Evolutionary conservation across 1,140 invertebrate genomes (phyloP).

Genomic region (Aricia agestis): DNA sequence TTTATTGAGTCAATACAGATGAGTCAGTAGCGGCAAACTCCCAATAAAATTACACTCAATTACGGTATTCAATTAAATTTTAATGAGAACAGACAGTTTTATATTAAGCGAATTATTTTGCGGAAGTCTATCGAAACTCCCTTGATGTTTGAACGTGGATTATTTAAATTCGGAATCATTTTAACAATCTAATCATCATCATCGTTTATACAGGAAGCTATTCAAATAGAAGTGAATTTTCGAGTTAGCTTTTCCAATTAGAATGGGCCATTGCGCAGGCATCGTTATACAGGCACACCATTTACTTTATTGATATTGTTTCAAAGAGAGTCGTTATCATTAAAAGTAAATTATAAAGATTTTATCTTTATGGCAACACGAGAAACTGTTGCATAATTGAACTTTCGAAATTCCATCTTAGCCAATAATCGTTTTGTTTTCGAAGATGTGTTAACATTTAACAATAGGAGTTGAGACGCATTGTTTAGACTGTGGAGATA

Average conservation of each 20-base stretch:
- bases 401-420: neutral
- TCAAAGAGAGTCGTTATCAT: neutral
- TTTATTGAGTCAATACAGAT: neutral
- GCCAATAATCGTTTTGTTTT: no score
- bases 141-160: neutral
- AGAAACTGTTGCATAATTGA: neutral
- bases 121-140: neutral
- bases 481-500: no score
- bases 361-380: neutral
- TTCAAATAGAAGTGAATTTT: neutral
- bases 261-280: neutral
- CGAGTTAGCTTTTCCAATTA: neutral
- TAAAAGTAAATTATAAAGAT: slow-evolving; percentile 1
- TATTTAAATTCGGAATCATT: neutral
- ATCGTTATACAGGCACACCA: neutral
- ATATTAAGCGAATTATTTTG: slow-evolving; percentile 43
- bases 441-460: no score
- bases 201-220: neutral
- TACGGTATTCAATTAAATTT: slow-evolving; percentile 33
- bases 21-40: neutral
- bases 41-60: slow-evolving; percentile 30
- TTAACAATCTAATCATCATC: neutral
- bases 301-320: neutral
- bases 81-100: slow-evolving; percentile 41
- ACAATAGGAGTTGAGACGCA: no score